Base-by-base conservation (phyloP, 2,888 invertebrate species). In the Netelia virgata region DNA sequence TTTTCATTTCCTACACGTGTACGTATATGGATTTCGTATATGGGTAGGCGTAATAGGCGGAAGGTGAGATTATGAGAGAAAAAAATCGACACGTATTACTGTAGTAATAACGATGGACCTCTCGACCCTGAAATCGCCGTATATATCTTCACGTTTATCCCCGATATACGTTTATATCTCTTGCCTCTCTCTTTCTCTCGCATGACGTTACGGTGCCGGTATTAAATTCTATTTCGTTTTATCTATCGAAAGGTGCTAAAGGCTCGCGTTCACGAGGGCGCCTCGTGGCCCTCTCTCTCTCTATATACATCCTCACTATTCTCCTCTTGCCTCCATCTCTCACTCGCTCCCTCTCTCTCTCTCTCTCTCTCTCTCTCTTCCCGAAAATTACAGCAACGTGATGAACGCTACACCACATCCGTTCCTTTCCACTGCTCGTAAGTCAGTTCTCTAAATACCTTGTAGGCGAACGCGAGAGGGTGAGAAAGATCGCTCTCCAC, bases 371-470 rank as follows among this genome's bases (percentile, higher is more conserved):
- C 80, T 83, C 69, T 50, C 81, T 81, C 69, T 57, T 78, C 72
- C 79, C 83, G 84, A 86, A 85, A 87, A 87, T 86, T 86, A 84
- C 87, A 63, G 79, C 82, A 85, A 77, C 85, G 85, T 85, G 86
- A 86, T 86, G 83, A 85, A 77, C 84, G 84, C 76, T 81, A 72
- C 85, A 85, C 85, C 86, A 85, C 87, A 87, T 87, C 87, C 87
- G 86, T 80, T 87, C 75, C 74, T 83, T 84, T 86, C 79, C 80
- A 77, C 85, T 86, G 83, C 82, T 87, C 87, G 79, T 87, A 87
- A 87, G 84, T 87, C 86, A 87, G 77, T 83, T 76, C 76, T 73
- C 80, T 87, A 87, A 87, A 82, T 87, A 85, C 87, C 76, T 87
- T 68, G 74, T 28, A 53, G 47, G 68, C 68, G 53, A 59, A 63